phyloP scores from a whole-genome alignment of 2,797 vertebrate species.

The Craterocephalus amniculus region DNA sequence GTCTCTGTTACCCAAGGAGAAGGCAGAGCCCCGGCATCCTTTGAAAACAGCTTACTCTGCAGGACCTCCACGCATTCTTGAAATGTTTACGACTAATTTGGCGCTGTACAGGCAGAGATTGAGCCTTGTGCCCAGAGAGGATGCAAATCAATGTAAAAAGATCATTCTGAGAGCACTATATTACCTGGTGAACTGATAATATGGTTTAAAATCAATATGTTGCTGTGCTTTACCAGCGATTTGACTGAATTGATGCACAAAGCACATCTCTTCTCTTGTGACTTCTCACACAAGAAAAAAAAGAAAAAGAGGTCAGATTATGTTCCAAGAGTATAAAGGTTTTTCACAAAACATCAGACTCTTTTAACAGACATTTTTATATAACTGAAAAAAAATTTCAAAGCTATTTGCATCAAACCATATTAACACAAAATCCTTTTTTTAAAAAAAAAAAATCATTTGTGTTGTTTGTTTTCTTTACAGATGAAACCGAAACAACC shows the following conservation, averaged over 20 bases:
- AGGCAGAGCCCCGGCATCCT: conserved; percentile 58
- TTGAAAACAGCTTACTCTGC: conserved; percentile 77
- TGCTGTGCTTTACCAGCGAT: conserved; percentile 25
- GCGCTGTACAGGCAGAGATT: conserved; percentile 46
- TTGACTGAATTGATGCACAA: conserved; percentile 24
- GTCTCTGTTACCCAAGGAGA: conserved; percentile 61
- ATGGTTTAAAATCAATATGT: conserved; percentile 53
- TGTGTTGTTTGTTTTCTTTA: conserved; percentile 20
- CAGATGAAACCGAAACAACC: conserved; percentile 82
- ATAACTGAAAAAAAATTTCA: neutral
- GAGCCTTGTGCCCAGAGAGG: conserved; percentile 57
- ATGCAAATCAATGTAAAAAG: conserved; percentile 48
- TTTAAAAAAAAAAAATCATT: no score
- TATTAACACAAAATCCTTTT: neutral
- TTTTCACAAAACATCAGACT: neutral
- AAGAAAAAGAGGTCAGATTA: neutral
- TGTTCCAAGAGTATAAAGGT: neutral
- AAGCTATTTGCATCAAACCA: neutral
- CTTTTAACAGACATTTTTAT: neutral
- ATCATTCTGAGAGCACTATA: conserved; percentile 38
- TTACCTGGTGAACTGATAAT: conserved; percentile 48
- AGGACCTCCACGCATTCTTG: conserved; percentile 61
- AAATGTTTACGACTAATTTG: conserved; percentile 74
- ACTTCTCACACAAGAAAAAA: neutral
- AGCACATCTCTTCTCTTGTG: conserved; percentile 13